phyloP scores from a whole-genome alignment of 2,888 invertebrate species.

The Drosophila testacea region DNA sequence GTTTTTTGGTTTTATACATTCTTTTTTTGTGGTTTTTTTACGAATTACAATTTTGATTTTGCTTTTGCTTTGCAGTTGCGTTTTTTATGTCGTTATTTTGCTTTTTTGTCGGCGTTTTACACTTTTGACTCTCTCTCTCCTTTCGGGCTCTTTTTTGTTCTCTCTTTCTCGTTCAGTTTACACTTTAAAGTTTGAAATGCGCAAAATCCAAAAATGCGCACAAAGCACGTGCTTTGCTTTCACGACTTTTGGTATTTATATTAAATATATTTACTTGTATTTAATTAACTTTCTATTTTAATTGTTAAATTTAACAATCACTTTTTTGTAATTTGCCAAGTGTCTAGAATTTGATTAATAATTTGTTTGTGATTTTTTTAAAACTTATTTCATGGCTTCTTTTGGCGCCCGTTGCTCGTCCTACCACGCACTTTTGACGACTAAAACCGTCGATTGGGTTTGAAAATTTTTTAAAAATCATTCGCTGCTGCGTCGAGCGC shows the following conservation, averaged over 20 bases:
- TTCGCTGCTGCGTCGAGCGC: constrained; percentile 53
- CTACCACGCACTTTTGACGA: constrained; percentile 73
- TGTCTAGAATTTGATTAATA: constrained; percentile 3
- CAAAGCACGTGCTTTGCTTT: constrained; percentile 49
- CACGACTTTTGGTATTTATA: constrained; percentile 18
- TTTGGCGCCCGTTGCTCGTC: constrained; percentile 54
- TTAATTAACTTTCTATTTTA: not conserved
- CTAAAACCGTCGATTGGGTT: constrained; percentile 62
- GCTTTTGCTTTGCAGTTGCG: constrained; percentile 30
- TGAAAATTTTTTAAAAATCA: constrained; percentile 55
- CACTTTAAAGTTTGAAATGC: constrained; percentile 77
- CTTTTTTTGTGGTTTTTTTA: constrained; percentile 23
- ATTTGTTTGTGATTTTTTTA: not conserved
- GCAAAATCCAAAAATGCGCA: constrained; percentile 68
- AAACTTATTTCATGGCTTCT: not conserved
- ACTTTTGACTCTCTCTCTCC: constrained; percentile 35
- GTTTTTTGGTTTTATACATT: constrained; percentile 26
- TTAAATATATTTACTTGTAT: not conserved
- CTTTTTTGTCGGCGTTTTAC: constrained; percentile 49
- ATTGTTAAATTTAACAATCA: constrained; percentile 30
- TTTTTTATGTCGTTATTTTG: constrained; percentile 42
- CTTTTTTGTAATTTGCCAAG: constrained; percentile 7
- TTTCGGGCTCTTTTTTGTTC: constrained; percentile 13
- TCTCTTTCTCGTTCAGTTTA: constrained; percentile 43
- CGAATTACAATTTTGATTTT: constrained; percentile 42